A percentile compares a stretch with the other conserved stretches of the same genome.
phyloP scores from a whole-genome alignment of 2,113 vertebrate species.

The Rhineura floridana region DNA sequence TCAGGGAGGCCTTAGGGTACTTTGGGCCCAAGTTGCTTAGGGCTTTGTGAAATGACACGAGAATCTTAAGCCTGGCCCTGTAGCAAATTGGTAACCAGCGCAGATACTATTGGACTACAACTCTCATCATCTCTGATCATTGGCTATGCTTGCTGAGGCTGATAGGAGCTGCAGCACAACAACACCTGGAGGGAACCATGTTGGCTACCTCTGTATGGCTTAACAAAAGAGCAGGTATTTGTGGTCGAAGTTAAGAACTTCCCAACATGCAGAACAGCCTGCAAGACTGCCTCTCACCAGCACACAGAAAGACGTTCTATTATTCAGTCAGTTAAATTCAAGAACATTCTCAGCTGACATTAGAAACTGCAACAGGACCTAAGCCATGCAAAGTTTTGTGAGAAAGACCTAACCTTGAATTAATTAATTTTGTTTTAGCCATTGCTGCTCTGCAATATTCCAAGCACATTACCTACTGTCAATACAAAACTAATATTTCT shows the following conservation, averaged over 20 bases:
- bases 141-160: too few species aligned
- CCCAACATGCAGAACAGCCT: not conserved
- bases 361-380: not conserved
- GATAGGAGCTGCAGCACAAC: too few species aligned
- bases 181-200: too few species aligned
- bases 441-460: not conserved
- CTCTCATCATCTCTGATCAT: too few species aligned
- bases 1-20: too few species aligned
- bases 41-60: too few species aligned
- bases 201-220: too few species aligned
- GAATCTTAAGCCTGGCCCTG: too few species aligned
- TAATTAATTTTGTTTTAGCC: too few species aligned
- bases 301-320: not conserved
- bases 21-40: too few species aligned
- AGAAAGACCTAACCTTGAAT: not conserved
- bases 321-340: not conserved
- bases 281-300: not conserved
- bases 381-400: not conserved
- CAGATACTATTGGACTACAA: too few species aligned
- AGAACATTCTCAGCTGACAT: not conserved
- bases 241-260: not conserved
- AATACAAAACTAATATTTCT: not conserved
- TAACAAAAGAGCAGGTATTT: not conserved
- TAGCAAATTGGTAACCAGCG: too few species aligned
- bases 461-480: not conserved